Base-by-base conservation (phyloP, 2,113 vertebrate species). In the Lethenteron camtschaticum region DNA sequence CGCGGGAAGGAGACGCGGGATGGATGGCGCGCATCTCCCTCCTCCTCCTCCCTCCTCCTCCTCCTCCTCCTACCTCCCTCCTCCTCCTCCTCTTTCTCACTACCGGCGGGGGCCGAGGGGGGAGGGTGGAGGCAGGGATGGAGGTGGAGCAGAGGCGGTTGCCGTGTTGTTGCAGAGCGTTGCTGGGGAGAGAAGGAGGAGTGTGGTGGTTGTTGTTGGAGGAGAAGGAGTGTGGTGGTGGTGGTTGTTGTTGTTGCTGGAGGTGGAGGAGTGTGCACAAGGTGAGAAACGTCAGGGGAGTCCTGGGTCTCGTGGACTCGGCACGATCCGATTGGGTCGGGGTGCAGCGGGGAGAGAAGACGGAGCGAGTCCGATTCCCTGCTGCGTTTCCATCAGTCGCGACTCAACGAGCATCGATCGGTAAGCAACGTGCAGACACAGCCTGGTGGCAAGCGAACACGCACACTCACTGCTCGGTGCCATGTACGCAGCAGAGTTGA, bases 41-140 rank as follows among this genome's bases (percentile, higher is more conserved):
- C 41, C 41, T 41, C 41, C 41, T 41, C 41, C 41, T 41, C 41
- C 41, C 41, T 41, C 41, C 41, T 41, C 3, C 24, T 20, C 20
- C 20, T 41, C 24, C 24, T 41, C 24, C 24, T 41, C 41, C 41
- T 41, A n/a, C 41, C 41, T 41, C 41, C 41, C 41, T 41, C 3
- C 24, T 20, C 20, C 20, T 41, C 24, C 24, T 41, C 24, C 24
- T 41, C 41, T 41, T 41, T 41, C 41, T 41, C 41, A 41, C 41
- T 41, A 41, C 41, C 41, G 59, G 5, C 4, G 59, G 59, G 59
- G 16, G 59, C 13, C 13, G 59, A 63, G 59, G 59, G 59, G 59
- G 59, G 59, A 63, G 16, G 59, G 59, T 14, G 59, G 16, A 18
- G 59, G 59, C 59, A 63, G 59, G 59, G 59, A 63, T 63, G 59